Percentiles rank a stretch among this genome's conserved stretches.
Evolutionary conservation across 1,140 invertebrate genomes (phyloP).

Genomic region (Drosophila subpulchrella): DNA sequence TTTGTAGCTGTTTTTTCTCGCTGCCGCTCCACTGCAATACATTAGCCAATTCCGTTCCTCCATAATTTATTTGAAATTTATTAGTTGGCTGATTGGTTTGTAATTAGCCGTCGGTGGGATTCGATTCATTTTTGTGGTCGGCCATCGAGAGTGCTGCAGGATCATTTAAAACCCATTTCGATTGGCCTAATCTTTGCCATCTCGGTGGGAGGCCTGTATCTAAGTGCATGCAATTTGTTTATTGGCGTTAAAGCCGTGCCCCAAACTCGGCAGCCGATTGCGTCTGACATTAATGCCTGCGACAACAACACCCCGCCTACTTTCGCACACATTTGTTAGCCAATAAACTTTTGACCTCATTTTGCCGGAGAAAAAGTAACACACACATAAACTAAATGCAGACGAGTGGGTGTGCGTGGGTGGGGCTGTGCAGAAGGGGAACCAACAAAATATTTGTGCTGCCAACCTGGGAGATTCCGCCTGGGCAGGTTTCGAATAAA

Average conservation of each 20-base stretch:
- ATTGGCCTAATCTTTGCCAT: conserved; percentile 17
- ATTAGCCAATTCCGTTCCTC: conserved; percentile 24
- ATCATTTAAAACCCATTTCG: conserved; percentile 32
- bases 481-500: conserved; percentile 50
- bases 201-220: conserved; percentile 17
- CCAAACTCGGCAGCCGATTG: conserved; percentile 9
- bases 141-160: conserved; percentile 19
- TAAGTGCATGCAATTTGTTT: conserved; percentile 38
- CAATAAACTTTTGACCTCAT: conserved; percentile 83
- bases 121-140: conserved; percentile 16
- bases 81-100: conserved; percentile 45
- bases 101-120: conserved; percentile 18
- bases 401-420: conserved; percentile 7
- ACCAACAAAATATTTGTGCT: conserved; percentile 68
- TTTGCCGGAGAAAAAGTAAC: conserved; percentile 45
- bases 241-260: conserved; percentile 28
- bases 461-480: conserved; percentile 49
- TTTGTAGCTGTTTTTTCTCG: conserved; percentile 20
- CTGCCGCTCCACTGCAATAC: neutral
- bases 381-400: conserved; percentile 59
- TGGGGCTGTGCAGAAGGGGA: neutral
- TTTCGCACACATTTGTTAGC: conserved; percentile 48
- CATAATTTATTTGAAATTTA: conserved; percentile 61
- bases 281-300: conserved; percentile 40
- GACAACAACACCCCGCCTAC: conserved; percentile 14